Evolutionary conservation across 2,113 vertebrate genomes (phyloP).

Genomic region (Scophthalmus maximus): DNA sequence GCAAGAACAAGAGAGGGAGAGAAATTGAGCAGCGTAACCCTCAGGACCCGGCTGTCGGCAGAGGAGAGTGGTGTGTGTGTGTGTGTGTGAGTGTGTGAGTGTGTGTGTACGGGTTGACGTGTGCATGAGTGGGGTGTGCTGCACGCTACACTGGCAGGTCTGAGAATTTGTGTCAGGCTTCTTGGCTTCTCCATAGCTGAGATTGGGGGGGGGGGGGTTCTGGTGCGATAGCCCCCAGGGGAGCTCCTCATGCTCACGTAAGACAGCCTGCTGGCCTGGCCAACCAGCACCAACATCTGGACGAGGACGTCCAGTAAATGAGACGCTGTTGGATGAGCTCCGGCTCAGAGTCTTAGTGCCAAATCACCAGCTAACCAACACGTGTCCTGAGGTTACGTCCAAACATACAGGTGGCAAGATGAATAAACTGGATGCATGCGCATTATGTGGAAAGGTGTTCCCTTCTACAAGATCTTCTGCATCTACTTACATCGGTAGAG

Average conservation of each 20-base stretch:
- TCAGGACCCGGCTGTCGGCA: constrained; percentile 69
- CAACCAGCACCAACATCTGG: constrained; percentile 56
- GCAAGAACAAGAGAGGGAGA: constrained; percentile 50
- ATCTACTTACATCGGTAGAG: neutral
- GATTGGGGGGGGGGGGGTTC: constrained; percentile 36
- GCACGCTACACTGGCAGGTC: constrained; percentile 42
- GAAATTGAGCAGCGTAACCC: constrained; percentile 75
- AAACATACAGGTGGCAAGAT: constrained; percentile 13
- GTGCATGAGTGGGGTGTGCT: constrained; percentile 23
- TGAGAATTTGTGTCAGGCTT: constrained; percentile 58
- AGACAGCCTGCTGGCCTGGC: constrained; percentile 44
- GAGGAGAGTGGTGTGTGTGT: constrained; percentile 28
- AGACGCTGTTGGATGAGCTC: constrained; percentile 59
- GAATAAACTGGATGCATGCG: neutral
- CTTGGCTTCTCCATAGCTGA: constrained; percentile 39
- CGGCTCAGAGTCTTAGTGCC: constrained; percentile 32
- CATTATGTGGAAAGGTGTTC: neutral
- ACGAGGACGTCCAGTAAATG: constrained; percentile 41
- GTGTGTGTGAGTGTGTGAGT: too few relatives aligned
- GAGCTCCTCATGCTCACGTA: constrained; percentile 41
- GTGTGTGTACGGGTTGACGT: constrained; percentile 26
- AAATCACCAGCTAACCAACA: constrained; percentile 32
- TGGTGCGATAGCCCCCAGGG: constrained; percentile 40
- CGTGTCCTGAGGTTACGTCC: constrained; percentile 18
- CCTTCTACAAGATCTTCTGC: neutral